Evolutionary conservation across 1,140 invertebrate genomes (phyloP), one percentile per base, ranked within the genome.

Genomic region (Diprion similis): DNA sequence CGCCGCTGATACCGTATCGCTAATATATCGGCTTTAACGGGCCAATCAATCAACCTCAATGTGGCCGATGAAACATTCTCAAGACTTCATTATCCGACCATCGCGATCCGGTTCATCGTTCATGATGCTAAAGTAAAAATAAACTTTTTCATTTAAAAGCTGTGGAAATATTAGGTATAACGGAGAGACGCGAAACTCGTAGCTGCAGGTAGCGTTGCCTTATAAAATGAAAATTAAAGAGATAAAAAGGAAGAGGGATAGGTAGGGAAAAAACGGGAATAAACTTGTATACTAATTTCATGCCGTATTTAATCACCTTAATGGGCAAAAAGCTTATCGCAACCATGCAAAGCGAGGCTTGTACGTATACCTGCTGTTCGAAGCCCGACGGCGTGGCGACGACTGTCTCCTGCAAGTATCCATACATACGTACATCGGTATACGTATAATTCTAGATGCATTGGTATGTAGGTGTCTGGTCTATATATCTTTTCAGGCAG

Each of bases 291-390:
- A 37, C 24, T 37, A 71, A 73, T 68, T 78, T 76, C 73, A 72
- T 72, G 67, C 73, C 71, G 77, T 75, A 68, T 82, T 80, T 84
- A 85, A 85, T 85, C 79, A 83, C 79, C 80, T 82, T 85, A 84
- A 85, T 85, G 83, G 83, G 81, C 76, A 83, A 84, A 85, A 83
- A 82, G 76, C 75, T 82, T 79, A 83, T 83, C 78, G 76, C 48
- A n/a, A 72, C 46, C 81, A 83, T 84, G 83, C 80, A 81, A 84
- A 80, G 78, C 75, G 76, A 6, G 2, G 11, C 51, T 17, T 15
- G 6, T 17, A 59, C 51, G 24, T 59, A 17, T 59, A 37, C 24
- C 24, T 17, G 11, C 11, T 13, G 8, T 59, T 9, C 51, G 51
- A 13, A 17, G 51, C 1, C 24, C 2, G 24, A 37, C 24, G 24